These are phyloP conservation scores for Cryptoblepharus egeriae DNA, from an alignment of 2,797 vertebrate genomes.

Conservation along the genomic window DNA sequence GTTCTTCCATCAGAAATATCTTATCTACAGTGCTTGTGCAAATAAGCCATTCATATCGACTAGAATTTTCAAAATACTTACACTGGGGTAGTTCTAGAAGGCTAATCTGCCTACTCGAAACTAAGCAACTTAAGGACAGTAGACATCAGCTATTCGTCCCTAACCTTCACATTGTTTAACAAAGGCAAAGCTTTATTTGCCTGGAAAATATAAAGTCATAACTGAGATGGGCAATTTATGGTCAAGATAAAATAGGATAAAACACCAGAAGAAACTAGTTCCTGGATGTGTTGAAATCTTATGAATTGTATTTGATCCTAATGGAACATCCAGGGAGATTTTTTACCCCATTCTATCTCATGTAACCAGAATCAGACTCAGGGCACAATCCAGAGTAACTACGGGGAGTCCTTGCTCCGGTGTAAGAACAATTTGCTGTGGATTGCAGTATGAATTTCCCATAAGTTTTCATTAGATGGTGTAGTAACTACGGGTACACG, in stretches of 20 bases:
- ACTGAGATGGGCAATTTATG: neutral
- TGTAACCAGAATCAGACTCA: neutral
- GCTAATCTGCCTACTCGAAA: slow-evolving; percentile 1
- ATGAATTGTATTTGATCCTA: neutral
- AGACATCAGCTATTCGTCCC: neutral
- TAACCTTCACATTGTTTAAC: slow-evolving; percentile 36
- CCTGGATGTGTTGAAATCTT: slow-evolving; percentile 1
- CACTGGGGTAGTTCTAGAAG: neutral
- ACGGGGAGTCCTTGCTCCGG: too few species aligned
- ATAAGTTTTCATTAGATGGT: too few species aligned
- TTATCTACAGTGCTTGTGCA: slow-evolving; percentile 15
- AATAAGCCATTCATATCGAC: neutral
- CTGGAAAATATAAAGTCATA: slow-evolving; percentile 33
- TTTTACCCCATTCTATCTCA: neutral
- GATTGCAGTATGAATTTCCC: too few species aligned
- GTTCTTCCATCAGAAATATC: slow-evolving; percentile 17
- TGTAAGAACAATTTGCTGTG: too few species aligned
- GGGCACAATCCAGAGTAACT: too few species aligned
- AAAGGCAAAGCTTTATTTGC: slow-evolving; percentile 49
- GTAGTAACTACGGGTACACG: too few species aligned
- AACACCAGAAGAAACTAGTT: slow-evolving; percentile 11
- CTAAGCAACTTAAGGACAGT: neutral
- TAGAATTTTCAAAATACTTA: neutral
- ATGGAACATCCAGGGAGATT: neutral
- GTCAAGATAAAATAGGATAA: neutral